Percentiles rank a stretch among this genome's conserved stretches.
These are phyloP conservation scores for Phallusia fumigata DNA, from an alignment of 23 tunicate genomes.

Conservation along the genomic window DNA sequence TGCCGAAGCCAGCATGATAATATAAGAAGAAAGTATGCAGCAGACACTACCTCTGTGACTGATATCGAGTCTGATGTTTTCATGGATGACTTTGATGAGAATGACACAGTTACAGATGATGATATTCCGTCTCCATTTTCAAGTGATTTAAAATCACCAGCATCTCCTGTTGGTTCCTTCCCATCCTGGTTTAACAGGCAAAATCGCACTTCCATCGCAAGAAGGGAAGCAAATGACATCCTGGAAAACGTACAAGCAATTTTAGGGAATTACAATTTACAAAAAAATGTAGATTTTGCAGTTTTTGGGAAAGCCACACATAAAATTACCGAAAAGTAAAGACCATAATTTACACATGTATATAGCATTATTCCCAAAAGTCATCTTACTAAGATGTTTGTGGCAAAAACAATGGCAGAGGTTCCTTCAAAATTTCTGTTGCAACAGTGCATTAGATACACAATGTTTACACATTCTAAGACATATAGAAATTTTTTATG, in stretches of 20 bases:
- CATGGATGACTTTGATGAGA: background rate
- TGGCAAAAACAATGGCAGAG: too few species aligned
- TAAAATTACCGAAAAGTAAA: too few species aligned
- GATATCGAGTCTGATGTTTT: background rate
- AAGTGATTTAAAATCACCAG: slow-evolving; percentile 19
- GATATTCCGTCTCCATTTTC: background rate
- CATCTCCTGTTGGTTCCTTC: slow-evolving; percentile 20
- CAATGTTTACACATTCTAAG: too few species aligned
- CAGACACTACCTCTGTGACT: background rate
- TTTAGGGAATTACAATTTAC: too few species aligned
- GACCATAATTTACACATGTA: too few species aligned
- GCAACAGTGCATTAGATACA: too few species aligned
- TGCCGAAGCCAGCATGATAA: slow-evolving; percentile 27
- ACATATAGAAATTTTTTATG: too few species aligned
- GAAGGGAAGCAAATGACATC: slow-evolving; percentile 70
- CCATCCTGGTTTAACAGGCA: slow-evolving; percentile 26
- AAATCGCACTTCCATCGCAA: slow-evolving; percentile 54
- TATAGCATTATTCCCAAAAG: too few species aligned
- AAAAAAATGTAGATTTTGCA: too few species aligned
- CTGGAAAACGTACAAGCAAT: slow-evolving; percentile 24
- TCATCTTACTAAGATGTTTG: too few species aligned
- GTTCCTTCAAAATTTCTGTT: too few species aligned
- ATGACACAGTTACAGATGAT: background rate
- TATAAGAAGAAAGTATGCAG: slow-evolving; percentile 29
- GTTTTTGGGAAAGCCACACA: too few species aligned